These are phyloP conservation scores for Schizaphis graminum DNA, from an alignment of 2,888 invertebrate genomes.

Conservation along the genomic window DNA sequence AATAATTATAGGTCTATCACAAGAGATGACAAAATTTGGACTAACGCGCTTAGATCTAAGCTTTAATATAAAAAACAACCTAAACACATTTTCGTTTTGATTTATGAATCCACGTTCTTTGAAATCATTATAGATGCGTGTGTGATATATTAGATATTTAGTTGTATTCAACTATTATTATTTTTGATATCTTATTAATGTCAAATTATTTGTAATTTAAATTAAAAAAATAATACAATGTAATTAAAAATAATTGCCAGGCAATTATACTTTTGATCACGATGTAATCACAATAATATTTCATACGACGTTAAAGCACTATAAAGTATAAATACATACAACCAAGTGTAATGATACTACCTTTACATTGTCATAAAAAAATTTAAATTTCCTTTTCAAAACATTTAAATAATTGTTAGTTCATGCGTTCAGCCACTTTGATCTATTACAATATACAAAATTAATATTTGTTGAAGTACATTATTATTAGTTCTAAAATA, in stretches of 20 bases:
- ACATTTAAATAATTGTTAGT: not conserved
- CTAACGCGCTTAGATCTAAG: not conserved
- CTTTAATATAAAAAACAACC: not conserved
- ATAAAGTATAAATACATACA: not conserved
- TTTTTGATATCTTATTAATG: constrained; percentile 6
- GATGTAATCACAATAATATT: not conserved
- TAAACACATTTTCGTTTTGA: not conserved
- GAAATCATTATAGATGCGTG: not conserved
- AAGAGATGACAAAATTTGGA: not conserved
- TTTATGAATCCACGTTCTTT: not conserved
- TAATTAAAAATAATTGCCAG: constrained; percentile 15
- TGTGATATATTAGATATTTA: not conserved
- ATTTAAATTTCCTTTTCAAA: not conserved
- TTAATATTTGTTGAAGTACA: not conserved
- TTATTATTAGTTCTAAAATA: not conserved
- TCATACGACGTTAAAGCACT: constrained; percentile 3
- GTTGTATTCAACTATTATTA: not conserved
- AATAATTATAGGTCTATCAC: not conserved
- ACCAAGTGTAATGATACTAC: not conserved
- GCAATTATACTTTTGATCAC: constrained; percentile 14
- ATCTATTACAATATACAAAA: not conserved
- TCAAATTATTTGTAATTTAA: not conserved
- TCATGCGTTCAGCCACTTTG: not conserved
- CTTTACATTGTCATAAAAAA: not conserved
- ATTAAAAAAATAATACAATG: not conserved